phyloP scores from a whole-genome alignment of 1,140 invertebrate species.

The Cyclina sinensis region DNA sequence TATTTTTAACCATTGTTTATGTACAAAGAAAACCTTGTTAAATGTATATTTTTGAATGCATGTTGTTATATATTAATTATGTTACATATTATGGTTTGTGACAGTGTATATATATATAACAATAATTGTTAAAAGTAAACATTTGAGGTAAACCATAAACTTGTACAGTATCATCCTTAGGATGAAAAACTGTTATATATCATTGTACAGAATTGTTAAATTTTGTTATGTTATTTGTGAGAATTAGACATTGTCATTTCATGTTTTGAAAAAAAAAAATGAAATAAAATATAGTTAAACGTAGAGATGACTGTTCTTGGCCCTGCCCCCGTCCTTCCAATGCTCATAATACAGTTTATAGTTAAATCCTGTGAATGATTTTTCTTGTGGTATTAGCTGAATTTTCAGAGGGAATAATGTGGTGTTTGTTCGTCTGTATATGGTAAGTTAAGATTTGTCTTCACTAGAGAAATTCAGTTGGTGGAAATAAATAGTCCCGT shows the following conservation, averaged over 20 bases:
- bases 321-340: not conserved
- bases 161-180: not conserved
- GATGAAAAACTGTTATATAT: conserved; percentile 13
- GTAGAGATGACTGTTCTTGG: not conserved
- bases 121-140: not conserved
- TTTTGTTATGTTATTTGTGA: conserved; percentile 39
- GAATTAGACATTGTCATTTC: conserved; percentile 10
- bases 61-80: conserved; percentile 32
- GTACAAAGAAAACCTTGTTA: not conserved
- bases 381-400: too few species aligned
- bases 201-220: conserved; percentile 38
- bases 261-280: conserved; percentile 7
- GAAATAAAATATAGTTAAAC: not conserved
- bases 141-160: not conserved
- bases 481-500: too few species aligned
- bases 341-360: too few species aligned
- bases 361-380: too few species aligned
- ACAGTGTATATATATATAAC: not conserved
- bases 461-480: too few species aligned
- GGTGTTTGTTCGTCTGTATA: too few species aligned
- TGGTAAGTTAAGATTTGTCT: too few species aligned
- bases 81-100: not conserved
- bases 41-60: conserved; percentile 19
- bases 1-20: not conserved
- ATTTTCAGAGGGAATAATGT: too few species aligned